Base-by-base conservation (phyloP, 2,888 invertebrate genomes). In the Elaeidobius kamerunicus region DNA sequence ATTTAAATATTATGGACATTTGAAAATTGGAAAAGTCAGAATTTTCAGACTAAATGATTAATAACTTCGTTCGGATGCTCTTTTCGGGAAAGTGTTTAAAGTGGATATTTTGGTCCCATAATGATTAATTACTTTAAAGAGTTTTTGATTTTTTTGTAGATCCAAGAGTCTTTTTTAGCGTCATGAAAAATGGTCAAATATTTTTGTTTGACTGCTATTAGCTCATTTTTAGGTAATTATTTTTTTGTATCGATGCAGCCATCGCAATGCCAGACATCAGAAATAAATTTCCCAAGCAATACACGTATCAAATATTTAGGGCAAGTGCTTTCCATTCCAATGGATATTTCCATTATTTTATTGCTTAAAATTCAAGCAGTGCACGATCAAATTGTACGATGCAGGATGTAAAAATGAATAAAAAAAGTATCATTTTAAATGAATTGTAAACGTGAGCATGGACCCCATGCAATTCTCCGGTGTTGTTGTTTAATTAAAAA, bases 281-380 rank as follows among this genome's bases (percentile, higher is more conserved):
- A n/a, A n/a, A 7, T 15, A 36, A 36, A 36, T 2, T 4, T 36
- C 17, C n/a, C 15, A 18, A 11, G 30, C 17, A 32, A 16, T 43
- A 2, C 44, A n/a, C 38, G 38, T 28, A 38, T 30, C 19, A 28
- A 20, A 18, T 38, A 51, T 51, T 43, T 51, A 44, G 35, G 27
- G 44, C 44, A 43, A 51, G 40, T 41, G 16, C 34, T 52, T 52
- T 52, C 52, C 52, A 52, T 52, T 52, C 45, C 27, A 35, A 45
- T 46, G 52, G 40, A 52, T 45, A 40, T 46, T 52, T 45, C 52
- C 52, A 52, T 45, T 52, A 45, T 52, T 39, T 46, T 32, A 23
- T 12, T 11, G 45, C 30, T 52, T 52, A 40, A 30, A 45, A 45
- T 45, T 52, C 45, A 40, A 43, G 19, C 35, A 16, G 48, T 19